Base-by-base conservation (phyloP, 1,140 invertebrate species). In the Saccostrea echinata region DNA sequence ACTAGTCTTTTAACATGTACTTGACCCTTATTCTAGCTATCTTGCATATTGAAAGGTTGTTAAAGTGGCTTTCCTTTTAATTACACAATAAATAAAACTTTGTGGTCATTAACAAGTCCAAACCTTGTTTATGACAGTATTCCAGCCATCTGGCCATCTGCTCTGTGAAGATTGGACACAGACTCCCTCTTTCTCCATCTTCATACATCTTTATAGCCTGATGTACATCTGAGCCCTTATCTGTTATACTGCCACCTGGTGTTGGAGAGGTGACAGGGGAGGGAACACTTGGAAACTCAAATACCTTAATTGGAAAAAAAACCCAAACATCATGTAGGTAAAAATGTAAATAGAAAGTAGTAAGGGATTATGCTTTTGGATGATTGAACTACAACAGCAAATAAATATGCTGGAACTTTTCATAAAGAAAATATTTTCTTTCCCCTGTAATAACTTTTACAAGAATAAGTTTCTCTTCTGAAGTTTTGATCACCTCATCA, bases 111-210 rank as follows among this genome's bases (percentile, higher is more conserved):
- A 83, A 4, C 8, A 43, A 52, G 24, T 12, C 43, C 82, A 83
- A 89, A 93, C 92, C 91, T 88, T 86, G 82, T 43, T 89, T 91
- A 64, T 90, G 24, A 87, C 91, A 92, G 68, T 88, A 91, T 24
- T 88, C 80, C 53, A 93, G 83, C 92, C 92, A 93, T 1, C 89
- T 89, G 71, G 87, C 84, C 16, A 93, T 89, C 1, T 90, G 68
- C 13, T 90, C 87, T 24, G 86, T 86, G 85, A 91, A 92, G 0
- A 91, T 88, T n/a, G 88, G 87, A 51, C 90, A 88, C 13, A 93
- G 91, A 18, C 61, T 92, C 11, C 93, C 93, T 16, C 91, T 87
- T 24, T 91, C 91, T 43, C 93, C 93, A 24, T 57, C 87, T 86
- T 93, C 92, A 86, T 92, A 93, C 89, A 91, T 86, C 8, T 85